A percentile compares a stretch with the other conserved stretches of the same genome.
These are phyloP conservation scores for Stichopus horrens DNA, from an alignment of 53 echinoderm and acorn worm genomes.

Conservation along the genomic window DNA sequence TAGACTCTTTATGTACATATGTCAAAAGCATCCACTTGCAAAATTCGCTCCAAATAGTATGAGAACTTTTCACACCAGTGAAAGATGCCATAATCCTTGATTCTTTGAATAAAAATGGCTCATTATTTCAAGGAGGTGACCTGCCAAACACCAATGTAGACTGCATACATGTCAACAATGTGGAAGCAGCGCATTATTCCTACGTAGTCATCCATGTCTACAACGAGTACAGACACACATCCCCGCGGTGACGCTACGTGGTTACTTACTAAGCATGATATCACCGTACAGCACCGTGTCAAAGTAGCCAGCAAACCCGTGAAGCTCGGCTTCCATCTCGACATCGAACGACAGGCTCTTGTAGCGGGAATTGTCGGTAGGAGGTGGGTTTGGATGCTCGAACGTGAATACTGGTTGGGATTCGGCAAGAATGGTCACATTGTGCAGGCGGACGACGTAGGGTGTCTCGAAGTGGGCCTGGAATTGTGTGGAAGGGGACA, in stretches of 20 bases:
- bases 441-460: constrained; percentile 94
- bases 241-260: neutral
- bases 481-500: neutral
- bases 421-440: constrained; percentile 84
- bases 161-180: neutral
- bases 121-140: no score
- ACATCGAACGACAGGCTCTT: constrained; percentile 79
- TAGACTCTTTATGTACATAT: no score
- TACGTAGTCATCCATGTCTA: no score
- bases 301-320: constrained; percentile 99
- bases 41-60: no score
- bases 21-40: no score
- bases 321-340: constrained; percentile 75
- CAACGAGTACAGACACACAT: neutral
- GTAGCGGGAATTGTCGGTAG: constrained; percentile 90
- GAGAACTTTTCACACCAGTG: no score
- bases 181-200: neutral
- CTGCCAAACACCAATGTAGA: no score
- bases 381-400: constrained; percentile 78
- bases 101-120: no score
- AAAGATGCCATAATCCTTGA: no score
- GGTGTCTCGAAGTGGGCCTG: constrained; percentile 99
- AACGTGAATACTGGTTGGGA: constrained; percentile 88
- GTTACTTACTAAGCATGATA: constrained; percentile 86
- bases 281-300: constrained; percentile 95